Evolutionary conservation across 2,113 vertebrate genomes (phyloP), one percentile per base, ranked within the genome.

Genomic region (Lynx canadensis): DNA sequence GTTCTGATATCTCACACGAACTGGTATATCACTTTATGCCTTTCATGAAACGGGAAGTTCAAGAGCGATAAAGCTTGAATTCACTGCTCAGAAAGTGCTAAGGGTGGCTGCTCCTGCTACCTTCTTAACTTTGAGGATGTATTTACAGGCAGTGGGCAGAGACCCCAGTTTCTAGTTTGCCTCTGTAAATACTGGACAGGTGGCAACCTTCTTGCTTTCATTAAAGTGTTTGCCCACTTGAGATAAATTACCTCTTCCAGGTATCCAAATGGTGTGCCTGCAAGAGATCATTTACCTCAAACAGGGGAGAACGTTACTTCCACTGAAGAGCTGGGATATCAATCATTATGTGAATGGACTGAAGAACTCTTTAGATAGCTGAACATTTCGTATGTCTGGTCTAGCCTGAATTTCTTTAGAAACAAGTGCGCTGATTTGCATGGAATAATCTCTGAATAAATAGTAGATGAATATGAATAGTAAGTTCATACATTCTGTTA

Each of bases 221-320:
- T 84, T 89, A 89, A 96, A 91, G 89, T 95, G 82, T 80, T 97
- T 98, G 96, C 90, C 96, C 85, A 91, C 94, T 97, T 96, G 97
- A 98, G 98, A 97, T 97, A 97, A 98, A 98, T 98, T 68, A 96
- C 97, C 87, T 97, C 89, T 97, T 97, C 83, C 63, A 89, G 88
- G 89, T 96, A 94, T 97, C 97, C 97, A 98, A 97, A 98, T 98
- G 97, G 98, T 94, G 68, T 97, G 96, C 97, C 98, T 98, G 97
- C 96, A 91, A 97, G 97, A 98, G 97, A 97, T 98, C 97, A 98
- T 98, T 98, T 98, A 98, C 97, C 98, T 97, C 98, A 97, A 97
- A 98, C 97, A 91, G 97, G 90, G 97, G 95, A 98, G 95, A 94
- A 57, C 68, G 97, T 96, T 96, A 85, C 81, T 95, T 96, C 65